These are phyloP conservation scores for Rhyacichthys aspro DNA, from an alignment of 2,797 vertebrate species.

Conservation along the genomic window DNA sequence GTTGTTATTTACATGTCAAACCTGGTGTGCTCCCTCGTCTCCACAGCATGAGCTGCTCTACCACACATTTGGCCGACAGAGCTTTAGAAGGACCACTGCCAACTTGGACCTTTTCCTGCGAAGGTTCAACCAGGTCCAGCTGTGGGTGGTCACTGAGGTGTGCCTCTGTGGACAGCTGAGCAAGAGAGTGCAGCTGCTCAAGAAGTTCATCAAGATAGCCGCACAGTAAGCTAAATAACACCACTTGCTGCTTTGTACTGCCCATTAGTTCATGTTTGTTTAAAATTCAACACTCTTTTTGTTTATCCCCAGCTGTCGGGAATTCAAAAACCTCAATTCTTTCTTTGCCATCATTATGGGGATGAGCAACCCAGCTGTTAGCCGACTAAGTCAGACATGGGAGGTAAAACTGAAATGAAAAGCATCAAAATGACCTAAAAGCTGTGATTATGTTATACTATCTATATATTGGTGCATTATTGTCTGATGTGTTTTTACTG, in stretches of 20 bases:
- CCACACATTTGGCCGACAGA: slow-evolving; percentile 95
- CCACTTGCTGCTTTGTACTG: background rate
- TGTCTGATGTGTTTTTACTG: slow-evolving; percentile 62
- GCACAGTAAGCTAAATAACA: slow-evolving; percentile 89
- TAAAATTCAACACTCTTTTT: slow-evolving; percentile 1
- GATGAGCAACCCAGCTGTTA: slow-evolving; percentile 97
- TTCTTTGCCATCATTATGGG: slow-evolving; percentile 99
- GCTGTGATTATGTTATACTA: background rate
- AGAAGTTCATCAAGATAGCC: slow-evolving; percentile 99
- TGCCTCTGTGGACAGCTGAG: slow-evolving; percentile 95
- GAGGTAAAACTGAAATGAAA: slow-evolving; percentile 83
- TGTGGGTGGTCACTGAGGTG: slow-evolving; percentile 97
- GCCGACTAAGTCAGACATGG: slow-evolving; percentile 93
- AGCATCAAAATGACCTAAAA: background rate
- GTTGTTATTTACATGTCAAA: slow-evolving; percentile 6
- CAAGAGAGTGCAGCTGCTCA: slow-evolving; percentile 96
- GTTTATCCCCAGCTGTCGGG: slow-evolving; percentile 86
- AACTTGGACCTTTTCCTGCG: slow-evolving; percentile 96
- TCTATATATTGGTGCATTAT: too few relatives aligned
- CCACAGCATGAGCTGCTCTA: slow-evolving; percentile 93
- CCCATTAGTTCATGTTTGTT: background rate
- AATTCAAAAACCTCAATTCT: slow-evolving; percentile 97
- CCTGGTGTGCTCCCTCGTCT: slow-evolving; percentile 2
- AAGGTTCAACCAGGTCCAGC: slow-evolving; percentile 98
- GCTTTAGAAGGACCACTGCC: slow-evolving; percentile 93